phyloP scores from a whole-genome alignment of 2,113 vertebrate genomes.

The Tachysurus fulvidraco region DNA sequence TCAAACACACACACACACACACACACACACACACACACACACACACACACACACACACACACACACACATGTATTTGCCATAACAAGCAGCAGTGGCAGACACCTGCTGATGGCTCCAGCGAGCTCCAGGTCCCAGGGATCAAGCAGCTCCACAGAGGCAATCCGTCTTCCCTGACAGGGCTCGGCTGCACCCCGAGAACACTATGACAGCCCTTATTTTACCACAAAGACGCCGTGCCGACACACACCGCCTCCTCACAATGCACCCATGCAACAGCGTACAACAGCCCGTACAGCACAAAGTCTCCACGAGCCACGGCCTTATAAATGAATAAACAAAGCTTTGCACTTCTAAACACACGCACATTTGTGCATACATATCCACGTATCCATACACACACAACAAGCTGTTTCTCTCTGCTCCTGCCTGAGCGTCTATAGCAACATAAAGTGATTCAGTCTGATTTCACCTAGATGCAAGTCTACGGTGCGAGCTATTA shows the following conservation, averaged over 20 bases:
- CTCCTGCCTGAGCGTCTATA: slow-evolving; percentile 62
- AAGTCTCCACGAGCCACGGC: slow-evolving; percentile 58
- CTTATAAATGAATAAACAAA: slow-evolving; percentile 79
- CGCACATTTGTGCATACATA: slow-evolving; percentile 35
- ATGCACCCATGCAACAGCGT: slow-evolving; percentile 45
- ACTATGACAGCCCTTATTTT: slow-evolving; percentile 60
- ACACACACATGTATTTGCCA: slow-evolving; percentile 39
- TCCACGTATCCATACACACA: slow-evolving; percentile 54
- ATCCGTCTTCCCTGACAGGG: slow-evolving; percentile 65
- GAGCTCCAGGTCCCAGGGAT: slow-evolving; percentile 61
- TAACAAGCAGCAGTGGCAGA: slow-evolving; percentile 58
- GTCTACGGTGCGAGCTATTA: slow-evolving; percentile 73
- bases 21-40: slow-evolving; percentile 38
- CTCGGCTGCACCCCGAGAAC: slow-evolving; percentile 47
- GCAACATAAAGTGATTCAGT: slow-evolving; percentile 63
- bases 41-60: slow-evolving; percentile 36
- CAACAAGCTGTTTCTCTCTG: slow-evolving; percentile 59
- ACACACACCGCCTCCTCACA: slow-evolving; percentile 47
- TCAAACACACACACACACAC: slow-evolving; percentile 24
- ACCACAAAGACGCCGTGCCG: slow-evolving; percentile 49
- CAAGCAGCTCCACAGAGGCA: slow-evolving; percentile 62
- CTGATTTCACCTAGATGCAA: slow-evolving; percentile 72
- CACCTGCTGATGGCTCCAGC: slow-evolving; percentile 61
- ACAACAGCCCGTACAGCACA: slow-evolving; percentile 37
- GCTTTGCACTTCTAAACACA: slow-evolving; percentile 68